These are phyloP conservation scores for Dascillus cervinus DNA, from an alignment of 2,888 invertebrate species.

Conservation along the genomic window DNA sequence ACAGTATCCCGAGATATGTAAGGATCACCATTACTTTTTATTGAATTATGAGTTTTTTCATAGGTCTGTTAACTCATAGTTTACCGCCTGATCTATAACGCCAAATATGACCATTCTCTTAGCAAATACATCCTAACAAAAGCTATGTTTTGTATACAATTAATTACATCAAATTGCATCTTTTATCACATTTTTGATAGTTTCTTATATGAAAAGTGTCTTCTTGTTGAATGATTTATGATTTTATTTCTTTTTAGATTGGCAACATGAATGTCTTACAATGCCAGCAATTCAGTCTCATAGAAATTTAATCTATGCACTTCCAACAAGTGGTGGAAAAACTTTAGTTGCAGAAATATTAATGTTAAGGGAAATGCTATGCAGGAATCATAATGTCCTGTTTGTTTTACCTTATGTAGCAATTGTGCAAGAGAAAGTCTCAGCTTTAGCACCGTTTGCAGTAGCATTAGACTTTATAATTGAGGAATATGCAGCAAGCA, in stretches of 20 bases:
- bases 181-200: constrained; percentile 5
- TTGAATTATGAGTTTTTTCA: constrained; percentile 1
- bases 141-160: no score
- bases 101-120: no score
- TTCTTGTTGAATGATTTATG: constrained; percentile 2
- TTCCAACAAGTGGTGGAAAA: constrained; percentile 97
- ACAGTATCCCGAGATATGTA: no score
- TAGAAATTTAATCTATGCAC: constrained; percentile 80
- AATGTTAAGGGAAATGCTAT: constrained; percentile 78
- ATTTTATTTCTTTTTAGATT: constrained; percentile 56
- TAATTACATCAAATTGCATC: constrained; percentile 1
- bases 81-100: no score
- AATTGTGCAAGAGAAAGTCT: constrained; percentile 95
- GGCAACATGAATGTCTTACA: constrained; percentile 89
- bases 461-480: constrained; percentile 79
- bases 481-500: constrained; percentile 92
- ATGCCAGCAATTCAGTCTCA: constrained; percentile 64
- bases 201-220: constrained; percentile 1
- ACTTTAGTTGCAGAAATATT: constrained; percentile 94
- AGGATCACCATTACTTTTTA: no score
- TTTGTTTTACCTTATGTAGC: constrained; percentile 93
- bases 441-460: constrained; percentile 78
- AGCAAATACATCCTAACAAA: no score
- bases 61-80: no score
- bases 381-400: constrained; percentile 72